Conservation (phyloP, 2,888 invertebrate genomes). For the Neelides folsomi region DNA sequence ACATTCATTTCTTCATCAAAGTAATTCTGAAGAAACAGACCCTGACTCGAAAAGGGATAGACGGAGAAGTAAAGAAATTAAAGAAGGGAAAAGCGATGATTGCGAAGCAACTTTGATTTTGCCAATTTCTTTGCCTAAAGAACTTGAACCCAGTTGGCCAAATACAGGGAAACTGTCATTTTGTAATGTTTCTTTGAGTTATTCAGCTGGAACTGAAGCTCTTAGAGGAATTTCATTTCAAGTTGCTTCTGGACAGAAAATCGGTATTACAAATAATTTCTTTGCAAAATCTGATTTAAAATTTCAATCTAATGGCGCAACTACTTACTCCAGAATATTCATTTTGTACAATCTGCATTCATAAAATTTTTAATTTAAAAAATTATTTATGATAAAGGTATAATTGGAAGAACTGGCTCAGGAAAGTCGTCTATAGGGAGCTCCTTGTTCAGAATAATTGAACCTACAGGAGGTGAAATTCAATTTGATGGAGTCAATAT, state of each 20-base stretch:
- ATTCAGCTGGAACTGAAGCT: constrained; percentile 39
- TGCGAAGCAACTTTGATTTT: neutral
- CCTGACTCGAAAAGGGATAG: neutral
- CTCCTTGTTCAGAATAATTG: constrained; percentile 48
- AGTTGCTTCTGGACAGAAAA: constrained; percentile 45
- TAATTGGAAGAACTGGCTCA: constrained; percentile 41
- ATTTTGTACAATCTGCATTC: no score
- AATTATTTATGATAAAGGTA: constrained; percentile 35
- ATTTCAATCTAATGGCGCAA: no score
- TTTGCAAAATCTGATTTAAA: constrained; percentile 6
- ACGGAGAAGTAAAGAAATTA: neutral
- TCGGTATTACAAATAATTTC: constrained; percentile 45
- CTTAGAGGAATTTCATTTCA: constrained; percentile 45
- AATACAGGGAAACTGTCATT: constrained; percentile 42
- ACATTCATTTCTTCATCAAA: constrained; percentile 32
- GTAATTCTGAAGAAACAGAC: constrained; percentile 16
- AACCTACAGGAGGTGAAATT: constrained; percentile 43
- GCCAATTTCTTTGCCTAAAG: neutral
- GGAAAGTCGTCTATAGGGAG: constrained; percentile 48
- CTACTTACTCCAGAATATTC: no score
- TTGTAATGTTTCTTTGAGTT: constrained; percentile 42
- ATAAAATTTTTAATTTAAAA: no score
- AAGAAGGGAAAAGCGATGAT: neutral
- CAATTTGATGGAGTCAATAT: constrained; percentile 45
- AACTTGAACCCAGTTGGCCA: constrained; percentile 41